Base-by-base conservation (phyloP, 1,140 invertebrate genomes). In the Arion vulgaris region DNA sequence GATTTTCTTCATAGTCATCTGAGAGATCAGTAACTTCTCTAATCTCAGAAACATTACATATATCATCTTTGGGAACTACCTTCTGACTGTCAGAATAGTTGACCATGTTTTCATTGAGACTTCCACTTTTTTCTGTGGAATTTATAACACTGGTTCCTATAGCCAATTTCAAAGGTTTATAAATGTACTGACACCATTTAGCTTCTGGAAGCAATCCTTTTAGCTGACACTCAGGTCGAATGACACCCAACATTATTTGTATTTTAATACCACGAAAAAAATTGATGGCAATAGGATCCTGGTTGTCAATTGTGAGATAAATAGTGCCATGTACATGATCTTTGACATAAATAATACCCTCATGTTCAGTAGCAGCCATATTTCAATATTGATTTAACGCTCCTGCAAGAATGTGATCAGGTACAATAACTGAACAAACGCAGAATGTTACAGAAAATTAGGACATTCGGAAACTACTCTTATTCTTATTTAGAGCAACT, bases 291-390 rank as follows among this genome's bases (percentile, higher is more conserved):
- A 66, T 32, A 7, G 62, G 62, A 34, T 66, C 62, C 11, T 66
- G 28, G 17, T 28, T 66, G n/a, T 72, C 71, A 26, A 72, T 45
- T 39, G 71, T 72, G 36, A 72, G 36, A 45, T 72, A 72, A 7
- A 72, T 26, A n/a, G 71, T 72, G 7, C 71, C 71, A 72, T 32
- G 26, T 23, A 28, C 38, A 41, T 26, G 1, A 41, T 72, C 71
- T 45, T 72, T 72, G n/a, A 39, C 28, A 45, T 72, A 72, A 72
- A 72, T 45, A 39, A 72, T 41, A 26, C 41, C 71, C 5, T 72
- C 41, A 45, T 72, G 23, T 23, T 72, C 71, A 39, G 19, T 19
- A 41, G 39, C 36, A 39, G 71, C 71, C 71, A 72, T 72, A n/a
- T 72, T 72, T n/a, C 5, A 57, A 57, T n/a, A 57, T 23, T 15